These are phyloP conservation scores for Takifugu rubripes DNA, from an alignment of 2,797 vertebrate species.

Conservation along the genomic window DNA sequence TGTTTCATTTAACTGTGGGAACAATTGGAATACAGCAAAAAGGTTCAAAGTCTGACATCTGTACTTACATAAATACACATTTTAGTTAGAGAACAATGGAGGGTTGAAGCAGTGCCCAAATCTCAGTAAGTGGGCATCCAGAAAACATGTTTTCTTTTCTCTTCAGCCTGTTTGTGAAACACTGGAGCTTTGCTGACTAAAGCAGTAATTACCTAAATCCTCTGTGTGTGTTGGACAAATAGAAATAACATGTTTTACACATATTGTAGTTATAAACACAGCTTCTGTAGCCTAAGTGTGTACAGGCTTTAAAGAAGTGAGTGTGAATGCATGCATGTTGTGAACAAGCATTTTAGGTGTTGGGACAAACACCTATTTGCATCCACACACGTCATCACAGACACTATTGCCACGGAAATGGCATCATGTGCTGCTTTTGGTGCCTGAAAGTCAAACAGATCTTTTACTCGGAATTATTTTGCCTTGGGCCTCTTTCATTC, in stretches of 20 bases:
- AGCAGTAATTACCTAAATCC: slow-evolving; percentile 54
- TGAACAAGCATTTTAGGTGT: slow-evolving; percentile 27
- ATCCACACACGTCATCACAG: slow-evolving; percentile 27
- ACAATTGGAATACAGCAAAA: too few relatives aligned
- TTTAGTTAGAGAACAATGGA: background rate
- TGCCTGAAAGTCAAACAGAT: background rate
- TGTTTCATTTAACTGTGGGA: too few relatives aligned
- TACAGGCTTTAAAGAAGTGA: slow-evolving; percentile 1
- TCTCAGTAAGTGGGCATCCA: background rate
- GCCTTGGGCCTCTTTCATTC: background rate
- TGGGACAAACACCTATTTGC: slow-evolving; percentile 35
- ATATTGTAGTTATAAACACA: slow-evolving; percentile 20
- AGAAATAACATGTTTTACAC: slow-evolving; percentile 28
- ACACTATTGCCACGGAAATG: slow-evolving; percentile 33
- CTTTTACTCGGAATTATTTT: background rate
- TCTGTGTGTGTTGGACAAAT: slow-evolving; percentile 52
- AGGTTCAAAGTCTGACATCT: too few relatives aligned
- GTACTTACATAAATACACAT: background rate
- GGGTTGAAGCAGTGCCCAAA: background rate
- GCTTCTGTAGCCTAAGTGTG: slow-evolving; percentile 1
- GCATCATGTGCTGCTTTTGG: slow-evolving; percentile 18
- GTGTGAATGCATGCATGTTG: background rate
- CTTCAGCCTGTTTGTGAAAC: slow-evolving; percentile 12
- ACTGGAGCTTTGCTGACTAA: slow-evolving; percentile 21
- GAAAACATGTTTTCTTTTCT: slow-evolving; percentile 27